Evolutionary conservation across 2,797 vertebrate species (phyloP), one percentile per base, ranked within the genome.

Genomic region (Knipowitschia caucasica): DNA sequence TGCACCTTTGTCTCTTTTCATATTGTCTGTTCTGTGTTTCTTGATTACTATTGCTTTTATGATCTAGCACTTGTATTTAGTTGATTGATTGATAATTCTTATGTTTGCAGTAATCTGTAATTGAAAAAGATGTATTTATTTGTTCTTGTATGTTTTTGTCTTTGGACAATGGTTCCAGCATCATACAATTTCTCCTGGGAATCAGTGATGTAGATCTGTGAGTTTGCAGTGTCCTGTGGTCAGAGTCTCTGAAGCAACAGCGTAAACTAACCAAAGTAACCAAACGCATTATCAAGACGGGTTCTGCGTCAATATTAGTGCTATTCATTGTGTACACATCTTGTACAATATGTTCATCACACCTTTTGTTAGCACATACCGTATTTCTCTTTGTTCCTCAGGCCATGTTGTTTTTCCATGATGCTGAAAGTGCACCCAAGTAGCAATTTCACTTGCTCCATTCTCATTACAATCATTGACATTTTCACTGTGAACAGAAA

Each of bases 401-500:
- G 61, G 17, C 4, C 27, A 2, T 38, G 45, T 42, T 17, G 36
- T 60, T 27, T 50, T 55, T 53, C 31, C 49, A 29, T 60, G 49
- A 62, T 33, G 44, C 50, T 47, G 33, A 49, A 49, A 47, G 36
- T 11, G 50, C 27, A 51, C 50, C 45, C 35, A 24, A 23, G 5
- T 42, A 21, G 34, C 35, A n/a, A 39, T 20, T n/a, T 25, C 4
- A 25, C 15, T 5, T 23, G n/a, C 23, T 33, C 27, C 15, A 20
- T 40, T 71, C 8, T 56, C 30, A 47, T 65, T 26, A 17, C 62
- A 58, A 56, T 46, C 40, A 14, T 29, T 62, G 44, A 50, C 42
- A 55, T 68, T 64, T 70, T 38, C 20, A 44, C 43, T 30, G 29
- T 50, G 35, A 64, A 54, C 31, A 69, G 56, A 46, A 53, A 43